These are phyloP conservation scores for Helleia helle DNA, from an alignment of 2,888 invertebrate species.

Conservation along the genomic window DNA sequence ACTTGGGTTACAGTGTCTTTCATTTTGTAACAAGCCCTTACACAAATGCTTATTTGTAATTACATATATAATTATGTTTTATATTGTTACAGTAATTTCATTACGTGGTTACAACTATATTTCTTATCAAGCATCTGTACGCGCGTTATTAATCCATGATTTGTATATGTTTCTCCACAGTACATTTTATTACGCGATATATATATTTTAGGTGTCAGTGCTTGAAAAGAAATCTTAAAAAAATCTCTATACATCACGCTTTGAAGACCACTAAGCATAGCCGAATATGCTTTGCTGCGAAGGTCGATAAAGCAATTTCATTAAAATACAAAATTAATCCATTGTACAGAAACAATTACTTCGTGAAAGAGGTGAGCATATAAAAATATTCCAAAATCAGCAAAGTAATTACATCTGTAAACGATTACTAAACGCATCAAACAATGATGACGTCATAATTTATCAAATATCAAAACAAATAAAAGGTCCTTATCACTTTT, in stretches of 20 bases:
- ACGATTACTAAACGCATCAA: constrained; percentile 59
- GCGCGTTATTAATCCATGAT: constrained; percentile 30
- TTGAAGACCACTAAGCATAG: constrained; percentile 61
- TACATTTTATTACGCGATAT: constrained; percentile 22
- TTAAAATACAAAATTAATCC: constrained; percentile 56
- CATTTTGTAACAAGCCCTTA: constrained; percentile 76
- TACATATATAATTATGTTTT: constrained; percentile 59
- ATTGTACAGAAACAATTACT: constrained; percentile 61
- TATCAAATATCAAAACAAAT: constrained; percentile 72
- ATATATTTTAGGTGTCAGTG: constrained; percentile 35
- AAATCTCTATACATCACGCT: constrained; percentile 71
- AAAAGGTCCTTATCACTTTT: constrained; percentile 72
- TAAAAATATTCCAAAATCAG: constrained; percentile 65
- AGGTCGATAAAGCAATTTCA: constrained; percentile 55
- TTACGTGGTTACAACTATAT: constrained; percentile 66
- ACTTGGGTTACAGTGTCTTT: constrained; percentile 77
- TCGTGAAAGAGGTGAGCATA: constrained; percentile 69
- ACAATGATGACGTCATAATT: constrained; percentile 66
- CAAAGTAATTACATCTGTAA: constrained; percentile 66
- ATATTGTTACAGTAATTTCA: constrained; percentile 74
- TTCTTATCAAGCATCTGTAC: constrained; percentile 62
- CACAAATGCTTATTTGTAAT: constrained; percentile 75
- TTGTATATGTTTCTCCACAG: constrained; percentile 23
- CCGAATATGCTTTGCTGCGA: constrained; percentile 51
- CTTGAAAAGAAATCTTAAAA: constrained; percentile 66